These are phyloP conservation scores for Sebastes glaucus DNA, from an alignment of 2,797 vertebrate species.

Conservation along the genomic window DNA sequence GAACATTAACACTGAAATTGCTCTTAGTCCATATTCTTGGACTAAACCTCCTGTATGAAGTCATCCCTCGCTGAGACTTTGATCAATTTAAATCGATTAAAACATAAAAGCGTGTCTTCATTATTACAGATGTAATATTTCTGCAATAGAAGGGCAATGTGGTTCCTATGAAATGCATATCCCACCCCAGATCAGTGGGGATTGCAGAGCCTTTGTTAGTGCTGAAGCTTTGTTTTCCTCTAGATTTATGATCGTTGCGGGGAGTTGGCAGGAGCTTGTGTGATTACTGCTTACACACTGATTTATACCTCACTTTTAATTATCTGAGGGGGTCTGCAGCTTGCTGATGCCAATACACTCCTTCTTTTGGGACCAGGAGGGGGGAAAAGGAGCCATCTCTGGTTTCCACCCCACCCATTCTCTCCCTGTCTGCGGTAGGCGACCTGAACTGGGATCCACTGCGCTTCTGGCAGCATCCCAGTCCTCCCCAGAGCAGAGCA, in stretches of 20 bases:
- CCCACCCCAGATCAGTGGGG: constrained; percentile 68
- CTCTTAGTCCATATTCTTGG: not conserved
- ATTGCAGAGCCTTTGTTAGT: constrained; percentile 70
- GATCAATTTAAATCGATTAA: constrained; percentile 41
- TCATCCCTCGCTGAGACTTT: constrained; percentile 3
- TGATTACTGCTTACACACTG: constrained; percentile 84
- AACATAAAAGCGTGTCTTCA: constrained; percentile 30
- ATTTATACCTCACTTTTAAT: constrained; percentile 88
- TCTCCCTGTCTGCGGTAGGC: constrained; percentile 27
- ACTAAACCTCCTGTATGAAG: constrained; percentile 25
- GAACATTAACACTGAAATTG: constrained; percentile 6
- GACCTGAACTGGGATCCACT: constrained; percentile 35
- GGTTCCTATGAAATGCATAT: constrained; percentile 64
- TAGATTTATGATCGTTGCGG: constrained; percentile 81
- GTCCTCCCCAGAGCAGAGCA: constrained; percentile 60
- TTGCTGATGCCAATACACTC: constrained; percentile 69
- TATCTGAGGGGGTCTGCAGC: constrained; percentile 79
- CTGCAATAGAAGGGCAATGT: constrained; percentile 22
- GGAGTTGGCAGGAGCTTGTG: constrained; percentile 77
- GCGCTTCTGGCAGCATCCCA: constrained; percentile 46
- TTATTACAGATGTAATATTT: constrained; percentile 42
- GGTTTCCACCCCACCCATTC: constrained; percentile 51
- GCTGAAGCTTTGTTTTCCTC: constrained; percentile 78
- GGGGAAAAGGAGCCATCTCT: constrained; percentile 27
- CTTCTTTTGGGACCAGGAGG: constrained; percentile 63